phyloP scores from a whole-genome alignment of 2,113 vertebrate genomes.

The Tonatia bakeri region DNA sequence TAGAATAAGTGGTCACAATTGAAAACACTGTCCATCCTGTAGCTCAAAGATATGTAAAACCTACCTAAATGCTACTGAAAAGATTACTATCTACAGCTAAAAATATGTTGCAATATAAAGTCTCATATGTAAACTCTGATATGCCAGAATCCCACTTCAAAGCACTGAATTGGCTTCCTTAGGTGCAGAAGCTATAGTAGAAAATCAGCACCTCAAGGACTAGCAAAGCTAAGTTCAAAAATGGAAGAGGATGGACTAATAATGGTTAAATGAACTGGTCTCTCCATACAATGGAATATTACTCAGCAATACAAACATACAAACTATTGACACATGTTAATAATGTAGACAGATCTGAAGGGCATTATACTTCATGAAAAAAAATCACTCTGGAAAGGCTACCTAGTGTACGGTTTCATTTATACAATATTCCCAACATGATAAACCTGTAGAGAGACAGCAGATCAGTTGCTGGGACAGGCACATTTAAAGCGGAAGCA shows the following conservation, averaged over 20 bases:
- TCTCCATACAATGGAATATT: not conserved
- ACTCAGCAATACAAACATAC: not conserved
- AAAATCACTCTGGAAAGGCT: not conserved
- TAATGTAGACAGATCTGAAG: not conserved
- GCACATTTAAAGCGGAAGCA: not conserved
- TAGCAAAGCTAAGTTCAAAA: not conserved
- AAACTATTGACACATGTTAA: not conserved
- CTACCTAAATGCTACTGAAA: conserved; percentile 1
- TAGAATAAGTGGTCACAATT: not conserved
- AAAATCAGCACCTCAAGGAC: not conserved
- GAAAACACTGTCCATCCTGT: not conserved
- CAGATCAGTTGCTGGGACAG: not conserved
- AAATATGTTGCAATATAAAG: not conserved
- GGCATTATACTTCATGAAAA: not conserved
- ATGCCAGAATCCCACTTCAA: not conserved
- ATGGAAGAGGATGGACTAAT: not conserved
- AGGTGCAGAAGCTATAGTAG: not conserved
- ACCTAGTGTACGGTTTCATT: not conserved
- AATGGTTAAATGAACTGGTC: not conserved
- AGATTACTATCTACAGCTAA: not conserved
- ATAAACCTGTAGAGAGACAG: not conserved
- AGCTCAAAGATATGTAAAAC: not conserved
- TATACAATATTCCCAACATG: not conserved
- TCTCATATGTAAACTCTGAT: not conserved
- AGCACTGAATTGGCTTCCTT: not conserved